These are phyloP conservation scores for Caenorhabditis latens DNA, from an alignment of 1,140 invertebrate genomes.

Conservation along the genomic window DNA sequence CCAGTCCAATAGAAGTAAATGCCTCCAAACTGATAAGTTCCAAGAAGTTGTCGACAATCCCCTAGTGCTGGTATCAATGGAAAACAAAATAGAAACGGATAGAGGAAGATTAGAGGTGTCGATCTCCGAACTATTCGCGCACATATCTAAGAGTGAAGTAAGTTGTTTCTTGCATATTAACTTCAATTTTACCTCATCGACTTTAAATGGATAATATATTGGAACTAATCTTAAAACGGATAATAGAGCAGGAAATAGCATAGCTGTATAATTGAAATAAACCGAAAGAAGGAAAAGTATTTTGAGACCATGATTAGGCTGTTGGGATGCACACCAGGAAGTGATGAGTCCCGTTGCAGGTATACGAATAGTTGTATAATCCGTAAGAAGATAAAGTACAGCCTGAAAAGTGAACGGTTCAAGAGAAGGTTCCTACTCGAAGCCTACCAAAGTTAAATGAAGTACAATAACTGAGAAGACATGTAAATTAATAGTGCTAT, in stretches of 20 bases:
- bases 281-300: background rate
- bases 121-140: background rate
- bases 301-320: background rate
- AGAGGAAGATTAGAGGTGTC: background rate
- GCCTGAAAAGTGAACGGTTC: background rate
- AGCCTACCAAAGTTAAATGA: background rate
- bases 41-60: conserved; percentile 14
- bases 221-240: background rate
- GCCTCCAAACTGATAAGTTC: background rate
- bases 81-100: background rate
- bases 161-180: background rate
- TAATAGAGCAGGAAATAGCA: background rate
- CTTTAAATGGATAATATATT: background rate
- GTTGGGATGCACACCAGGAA: background rate
- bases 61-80: background rate
- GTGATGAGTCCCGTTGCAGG: background rate
- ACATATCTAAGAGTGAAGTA: background rate
- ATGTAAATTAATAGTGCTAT: background rate
- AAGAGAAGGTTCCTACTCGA: too few relatives aligned
- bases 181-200: background rate
- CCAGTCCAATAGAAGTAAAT: background rate
- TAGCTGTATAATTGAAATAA: background rate
- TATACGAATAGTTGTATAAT: background rate
- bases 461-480: background rate
- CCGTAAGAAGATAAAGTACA: background rate